Conservation (phyloP, 2,888 invertebrate species). For the Corythucha ciliata region DNA sequence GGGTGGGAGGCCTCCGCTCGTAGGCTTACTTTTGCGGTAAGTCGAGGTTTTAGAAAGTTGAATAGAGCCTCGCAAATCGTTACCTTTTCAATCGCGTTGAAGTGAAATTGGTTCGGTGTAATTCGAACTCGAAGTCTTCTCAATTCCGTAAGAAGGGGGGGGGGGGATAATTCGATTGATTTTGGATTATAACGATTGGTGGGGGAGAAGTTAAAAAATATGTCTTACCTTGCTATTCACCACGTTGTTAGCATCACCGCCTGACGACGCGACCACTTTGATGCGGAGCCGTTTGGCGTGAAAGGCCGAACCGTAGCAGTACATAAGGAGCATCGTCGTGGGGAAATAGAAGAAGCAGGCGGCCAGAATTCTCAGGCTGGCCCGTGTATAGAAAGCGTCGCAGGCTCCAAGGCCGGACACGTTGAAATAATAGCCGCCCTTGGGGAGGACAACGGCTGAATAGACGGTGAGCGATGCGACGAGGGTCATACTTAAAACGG, state of each 20-base stretch:
- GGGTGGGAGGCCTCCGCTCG: too few relatives aligned
- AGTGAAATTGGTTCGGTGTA: too few relatives aligned
- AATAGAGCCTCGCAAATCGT: too few relatives aligned
- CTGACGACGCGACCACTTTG: conserved; percentile 44
- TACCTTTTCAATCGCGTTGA: too few relatives aligned
- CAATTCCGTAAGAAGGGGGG: too few relatives aligned
- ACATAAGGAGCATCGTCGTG: conserved; percentile 84
- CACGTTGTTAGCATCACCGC: conserved; percentile 44
- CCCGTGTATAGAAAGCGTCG: conserved; percentile 75
- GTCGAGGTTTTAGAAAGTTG: too few relatives aligned
- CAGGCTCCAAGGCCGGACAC: conserved; percentile 75
- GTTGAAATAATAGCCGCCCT: conserved; percentile 82
- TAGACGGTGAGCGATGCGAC: conserved; percentile 74
- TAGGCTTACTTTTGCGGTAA: too few relatives aligned
- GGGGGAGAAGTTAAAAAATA: too few relatives aligned
- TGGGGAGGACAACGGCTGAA: conserved; percentile 69
- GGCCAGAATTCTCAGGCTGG: conserved; percentile 64
- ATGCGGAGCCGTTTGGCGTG: conserved; percentile 73
- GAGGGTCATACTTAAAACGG: conserved; percentile 76
- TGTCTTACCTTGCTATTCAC: conserved; percentile 47
- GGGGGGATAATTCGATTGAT: conserved; percentile 7
- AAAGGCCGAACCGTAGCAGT: conserved; percentile 82
- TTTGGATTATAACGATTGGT: neutral
- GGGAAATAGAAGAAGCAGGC: conserved; percentile 85
- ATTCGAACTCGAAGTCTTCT: too few relatives aligned